Conservation (phyloP, 2,113 vertebrate genomes). For the Apistogramma diplotaenia region DNA sequence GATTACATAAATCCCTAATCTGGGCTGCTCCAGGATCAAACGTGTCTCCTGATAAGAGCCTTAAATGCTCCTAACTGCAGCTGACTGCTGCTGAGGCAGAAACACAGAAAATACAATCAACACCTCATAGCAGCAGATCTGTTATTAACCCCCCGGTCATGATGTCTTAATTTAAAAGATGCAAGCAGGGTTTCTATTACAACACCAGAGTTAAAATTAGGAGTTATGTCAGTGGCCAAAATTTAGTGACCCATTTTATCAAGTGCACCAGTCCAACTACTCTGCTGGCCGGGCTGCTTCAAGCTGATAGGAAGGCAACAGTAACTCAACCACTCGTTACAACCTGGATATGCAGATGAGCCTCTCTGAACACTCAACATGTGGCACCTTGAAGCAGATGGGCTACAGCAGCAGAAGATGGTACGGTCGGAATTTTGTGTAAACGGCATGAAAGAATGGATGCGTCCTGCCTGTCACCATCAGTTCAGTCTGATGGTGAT, state of each 20-base stretch:
- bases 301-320: neutral
- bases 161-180: too few species aligned
- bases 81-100: neutral
- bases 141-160: neutral
- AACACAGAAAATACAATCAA: neutral
- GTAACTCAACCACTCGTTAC: neutral
- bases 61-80: constrained; percentile 22
- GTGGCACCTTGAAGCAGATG: neutral
- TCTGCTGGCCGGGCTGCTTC: neutral
- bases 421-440: neutral
- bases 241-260: too few species aligned
- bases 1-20: constrained; percentile 70
- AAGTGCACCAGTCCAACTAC: too few species aligned
- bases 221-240: too few species aligned
- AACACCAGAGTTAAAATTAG: neutral
- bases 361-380: neutral
- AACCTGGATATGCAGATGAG: neutral
- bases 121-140: neutral
- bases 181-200: too few species aligned
- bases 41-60: constrained; percentile 25
- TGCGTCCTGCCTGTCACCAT: neutral
- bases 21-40: constrained; percentile 39
- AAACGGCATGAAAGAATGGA: neutral
- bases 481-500: neutral
- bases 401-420: neutral